phyloP scores from a whole-genome alignment of 2,888 invertebrate species.

The Coremacera marginata region DNA sequence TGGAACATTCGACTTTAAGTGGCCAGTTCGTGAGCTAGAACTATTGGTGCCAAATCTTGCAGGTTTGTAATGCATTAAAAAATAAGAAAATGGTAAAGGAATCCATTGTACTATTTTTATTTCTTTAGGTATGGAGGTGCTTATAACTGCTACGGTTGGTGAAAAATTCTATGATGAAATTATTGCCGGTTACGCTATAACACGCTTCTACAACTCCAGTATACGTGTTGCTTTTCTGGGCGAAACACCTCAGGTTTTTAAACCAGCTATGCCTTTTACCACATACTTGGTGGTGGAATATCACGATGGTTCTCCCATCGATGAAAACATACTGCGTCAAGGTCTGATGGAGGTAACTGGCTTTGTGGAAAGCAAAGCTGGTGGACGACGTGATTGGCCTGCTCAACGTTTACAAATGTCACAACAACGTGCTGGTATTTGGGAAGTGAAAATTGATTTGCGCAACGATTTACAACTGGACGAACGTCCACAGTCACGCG shows the following conservation, averaged over 20 bases:
- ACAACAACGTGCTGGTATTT: constrained; percentile 79
- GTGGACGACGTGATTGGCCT: constrained; percentile 77
- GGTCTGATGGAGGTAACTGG: constrained; percentile 79
- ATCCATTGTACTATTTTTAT: neutral
- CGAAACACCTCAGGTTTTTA: constrained; percentile 92
- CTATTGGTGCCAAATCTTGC: constrained; percentile 73
- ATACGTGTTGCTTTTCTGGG: constrained; percentile 88
- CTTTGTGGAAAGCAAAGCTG: constrained; percentile 74
- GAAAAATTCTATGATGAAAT: constrained; percentile 86
- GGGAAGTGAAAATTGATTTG: constrained; percentile 86
- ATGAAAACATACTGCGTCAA: constrained; percentile 74
- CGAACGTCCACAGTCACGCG: constrained; percentile 73
- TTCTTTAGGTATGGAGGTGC: constrained; percentile 80
- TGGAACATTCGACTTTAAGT: constrained; percentile 88
- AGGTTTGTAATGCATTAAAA: constrained; percentile 56
- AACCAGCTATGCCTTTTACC: constrained; percentile 92
- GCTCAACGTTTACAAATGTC: constrained; percentile 75
- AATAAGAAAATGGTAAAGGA: neutral
- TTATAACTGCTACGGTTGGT: constrained; percentile 87
- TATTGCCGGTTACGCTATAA: constrained; percentile 87
- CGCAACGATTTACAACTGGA: constrained; percentile 73
- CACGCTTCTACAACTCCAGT: constrained; percentile 89
- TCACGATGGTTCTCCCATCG: constrained; percentile 88
- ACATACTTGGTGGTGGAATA: constrained; percentile 90
- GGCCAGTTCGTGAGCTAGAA: constrained; percentile 80